A percentile compares a stretch with the other conserved stretches of the same genome.
Conservation (phyloP, 1,140 invertebrate genomes). For the Camponotus pennsylvanicus region DNA sequence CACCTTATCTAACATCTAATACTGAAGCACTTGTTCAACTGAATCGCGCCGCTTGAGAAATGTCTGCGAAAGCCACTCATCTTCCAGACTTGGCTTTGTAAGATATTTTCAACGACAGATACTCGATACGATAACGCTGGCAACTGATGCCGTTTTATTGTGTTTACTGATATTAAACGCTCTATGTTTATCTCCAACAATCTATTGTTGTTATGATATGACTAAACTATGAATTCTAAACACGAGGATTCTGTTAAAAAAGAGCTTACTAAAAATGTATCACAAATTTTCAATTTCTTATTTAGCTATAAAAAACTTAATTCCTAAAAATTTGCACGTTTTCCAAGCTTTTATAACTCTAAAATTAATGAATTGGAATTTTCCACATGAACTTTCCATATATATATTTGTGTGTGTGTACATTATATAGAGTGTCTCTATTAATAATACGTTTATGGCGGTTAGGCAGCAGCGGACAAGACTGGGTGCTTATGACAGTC, state of each 20-base stretch:
- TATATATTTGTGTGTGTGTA: no score
- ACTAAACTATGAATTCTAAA: not conserved
- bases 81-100: slow-evolving; percentile 22
- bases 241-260: not conserved
- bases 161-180: slow-evolving; percentile 1
- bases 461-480: not conserved
- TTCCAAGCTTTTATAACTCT: slow-evolving; percentile 4
- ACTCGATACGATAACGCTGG: not conserved
- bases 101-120: slow-evolving; percentile 8
- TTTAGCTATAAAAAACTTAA: not conserved
- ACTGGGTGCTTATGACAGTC: slow-evolving; percentile 54
- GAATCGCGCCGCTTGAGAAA: slow-evolving; percentile 44
- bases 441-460: slow-evolving; percentile 64
- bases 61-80: slow-evolving; percentile 46
- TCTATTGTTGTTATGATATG: not conserved
- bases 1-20: slow-evolving; percentile 54
- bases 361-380: no score
- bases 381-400: not conserved
- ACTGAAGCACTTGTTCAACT: slow-evolving; percentile 45
- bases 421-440: slow-evolving; percentile 32
- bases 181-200: not conserved
- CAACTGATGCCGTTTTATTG: not conserved
- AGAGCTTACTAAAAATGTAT: not conserved
- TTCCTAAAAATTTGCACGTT: not conserved
- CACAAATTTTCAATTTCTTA: not conserved